These are phyloP conservation scores for Drepana falcataria DNA, from an alignment of 2,888 invertebrate species.

Conservation along the genomic window DNA sequence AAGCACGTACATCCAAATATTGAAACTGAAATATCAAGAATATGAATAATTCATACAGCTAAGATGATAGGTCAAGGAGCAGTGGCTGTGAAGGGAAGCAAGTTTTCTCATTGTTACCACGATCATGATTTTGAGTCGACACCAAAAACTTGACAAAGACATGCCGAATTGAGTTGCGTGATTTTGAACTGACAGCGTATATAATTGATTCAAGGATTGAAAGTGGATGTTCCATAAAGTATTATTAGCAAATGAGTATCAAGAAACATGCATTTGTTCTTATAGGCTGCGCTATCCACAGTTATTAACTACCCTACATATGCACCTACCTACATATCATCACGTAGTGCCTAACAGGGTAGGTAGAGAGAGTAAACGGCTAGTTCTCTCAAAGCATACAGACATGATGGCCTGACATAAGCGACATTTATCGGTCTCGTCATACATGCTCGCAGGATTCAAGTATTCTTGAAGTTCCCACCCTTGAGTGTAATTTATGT, in stretches of 20 bases:
- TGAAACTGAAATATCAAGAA: neutral
- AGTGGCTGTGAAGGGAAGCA: neutral
- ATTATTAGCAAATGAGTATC: neutral
- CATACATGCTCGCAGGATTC: too few species aligned
- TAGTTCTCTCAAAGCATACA: too few species aligned
- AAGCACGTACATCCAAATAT: neutral
- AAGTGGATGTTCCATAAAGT: neutral
- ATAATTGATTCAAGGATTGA: neutral
- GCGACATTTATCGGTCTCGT: too few species aligned
- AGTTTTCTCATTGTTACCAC: constrained; percentile 1
- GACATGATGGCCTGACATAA: too few species aligned
- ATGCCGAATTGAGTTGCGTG: neutral
- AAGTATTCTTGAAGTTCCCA: too few species aligned
- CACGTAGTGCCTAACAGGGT: too few species aligned
- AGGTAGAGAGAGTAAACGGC: too few species aligned
- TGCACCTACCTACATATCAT: too few species aligned
- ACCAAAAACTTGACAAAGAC: constrained; percentile 1
- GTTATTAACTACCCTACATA: too few species aligned
- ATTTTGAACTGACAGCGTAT: neutral
- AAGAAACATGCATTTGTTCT: too few species aligned
- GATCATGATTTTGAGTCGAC: constrained; percentile 1
- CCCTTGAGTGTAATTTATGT: too few species aligned
- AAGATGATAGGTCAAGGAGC: constrained; percentile 1
- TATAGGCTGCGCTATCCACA: too few species aligned
- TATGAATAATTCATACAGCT: constrained; percentile 1